These are phyloP conservation scores for Dasyurus viverrinus DNA, from an alignment of 2,113 vertebrate genomes.

Conservation along the genomic window DNA sequence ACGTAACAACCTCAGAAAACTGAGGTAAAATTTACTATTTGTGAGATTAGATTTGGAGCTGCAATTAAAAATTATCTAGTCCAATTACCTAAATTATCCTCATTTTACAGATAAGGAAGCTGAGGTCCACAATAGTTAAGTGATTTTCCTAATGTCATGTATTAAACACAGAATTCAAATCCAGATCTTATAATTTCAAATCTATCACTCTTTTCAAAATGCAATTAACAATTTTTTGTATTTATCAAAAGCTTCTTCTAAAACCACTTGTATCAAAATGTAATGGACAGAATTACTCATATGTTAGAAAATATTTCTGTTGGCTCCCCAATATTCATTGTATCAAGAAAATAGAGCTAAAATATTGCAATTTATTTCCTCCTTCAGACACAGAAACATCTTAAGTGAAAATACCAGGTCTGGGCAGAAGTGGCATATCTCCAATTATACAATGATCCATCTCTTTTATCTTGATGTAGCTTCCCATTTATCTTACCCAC, in stretches of 20 bases:
- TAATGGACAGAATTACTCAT: neutral
- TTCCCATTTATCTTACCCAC: slow-evolving; percentile 17
- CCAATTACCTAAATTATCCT: neutral
- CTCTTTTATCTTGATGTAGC: neutral
- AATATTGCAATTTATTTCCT: slow-evolving; percentile 15
- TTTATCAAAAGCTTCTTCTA: slow-evolving; percentile 48
- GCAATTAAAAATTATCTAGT: neutral
- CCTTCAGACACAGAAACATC: slow-evolving; percentile 25
- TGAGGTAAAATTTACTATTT: slow-evolving; percentile 38
- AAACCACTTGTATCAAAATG: slow-evolving; percentile 46
- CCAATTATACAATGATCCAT: neutral
- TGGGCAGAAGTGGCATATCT: neutral
- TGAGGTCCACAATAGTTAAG: neutral
- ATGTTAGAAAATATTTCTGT: neutral
- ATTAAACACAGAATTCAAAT: neutral
- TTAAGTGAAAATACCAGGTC: neutral
- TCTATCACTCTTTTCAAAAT: neutral
- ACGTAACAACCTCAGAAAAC: slow-evolving; percentile 6
- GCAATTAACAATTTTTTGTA: neutral
- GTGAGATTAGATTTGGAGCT: neutral
- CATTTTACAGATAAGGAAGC: neutral
- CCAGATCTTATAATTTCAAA: neutral
- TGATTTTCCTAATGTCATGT: neutral
- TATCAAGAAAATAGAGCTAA: neutral
- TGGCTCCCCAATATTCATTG: neutral